Conservation (phyloP, 2,797 vertebrate genomes). For the Parauchenoglanis punctatus region DNA sequence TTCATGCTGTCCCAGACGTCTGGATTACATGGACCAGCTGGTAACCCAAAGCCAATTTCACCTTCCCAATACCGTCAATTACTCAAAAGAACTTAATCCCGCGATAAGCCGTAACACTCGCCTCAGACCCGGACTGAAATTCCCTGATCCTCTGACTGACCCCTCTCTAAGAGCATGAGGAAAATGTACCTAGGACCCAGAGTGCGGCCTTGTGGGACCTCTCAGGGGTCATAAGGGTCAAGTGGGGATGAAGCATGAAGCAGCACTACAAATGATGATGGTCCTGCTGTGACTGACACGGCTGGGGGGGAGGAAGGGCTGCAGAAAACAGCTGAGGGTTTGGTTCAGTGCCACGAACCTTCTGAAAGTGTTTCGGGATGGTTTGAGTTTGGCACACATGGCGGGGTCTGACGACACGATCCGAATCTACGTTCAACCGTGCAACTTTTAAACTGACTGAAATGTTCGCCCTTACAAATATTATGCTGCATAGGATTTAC, state of each 20-base stretch:
- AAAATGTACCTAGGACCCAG: slow-evolving; percentile 43
- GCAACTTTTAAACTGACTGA: not conserved
- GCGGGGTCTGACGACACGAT: not conserved
- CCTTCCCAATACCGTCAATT: slow-evolving; percentile 44
- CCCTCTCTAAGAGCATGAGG: slow-evolving; percentile 30
- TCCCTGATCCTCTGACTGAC: slow-evolving; percentile 38
- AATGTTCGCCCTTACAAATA: not conserved
- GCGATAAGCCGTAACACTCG: slow-evolving; percentile 43
- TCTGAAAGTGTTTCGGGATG: not conserved
- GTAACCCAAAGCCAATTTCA: slow-evolving; percentile 42
- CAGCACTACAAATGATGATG: slow-evolving; percentile 13
- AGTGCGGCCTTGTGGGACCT: slow-evolving; percentile 47
- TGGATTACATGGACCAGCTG: not conserved
- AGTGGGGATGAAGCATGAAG: slow-evolving; percentile 43
- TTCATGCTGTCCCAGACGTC: not conserved
- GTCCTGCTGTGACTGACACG: slow-evolving; percentile 39
- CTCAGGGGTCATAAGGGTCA: slow-evolving; percentile 49
- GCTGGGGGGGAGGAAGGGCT: not conserved
- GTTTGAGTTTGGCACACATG: not conserved
- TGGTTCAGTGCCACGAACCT: not conserved
- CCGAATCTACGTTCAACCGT: not conserved
- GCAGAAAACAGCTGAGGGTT: not conserved
- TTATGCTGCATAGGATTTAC: not conserved
- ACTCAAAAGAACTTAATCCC: slow-evolving; percentile 54
- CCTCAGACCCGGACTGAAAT: slow-evolving; percentile 31